Conservation (phyloP, 1,140 invertebrate genomes). For the Halotydeus destructor region DNA sequence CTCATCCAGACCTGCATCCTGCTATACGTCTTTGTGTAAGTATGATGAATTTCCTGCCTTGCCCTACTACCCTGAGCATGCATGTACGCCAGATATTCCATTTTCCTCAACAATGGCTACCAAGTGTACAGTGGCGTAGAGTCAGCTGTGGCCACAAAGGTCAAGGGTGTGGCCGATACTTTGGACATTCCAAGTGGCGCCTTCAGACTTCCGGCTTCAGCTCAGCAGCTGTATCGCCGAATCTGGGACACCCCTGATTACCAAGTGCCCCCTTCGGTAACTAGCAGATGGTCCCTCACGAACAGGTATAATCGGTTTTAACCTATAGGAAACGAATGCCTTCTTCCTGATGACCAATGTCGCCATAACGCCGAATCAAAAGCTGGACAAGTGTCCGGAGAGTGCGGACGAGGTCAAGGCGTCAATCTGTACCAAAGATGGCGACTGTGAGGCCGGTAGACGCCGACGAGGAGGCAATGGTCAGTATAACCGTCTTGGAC, state of each 20-base stretch:
- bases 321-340: too few species aligned
- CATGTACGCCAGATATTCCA: conserved; percentile 27
- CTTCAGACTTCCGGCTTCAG: conserved; percentile 1
- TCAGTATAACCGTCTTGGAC: too few species aligned
- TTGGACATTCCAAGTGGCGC: conserved; percentile 19
- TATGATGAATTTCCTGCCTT: conserved; percentile 2
- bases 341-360: conserved; percentile 35
- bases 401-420: too few species aligned
- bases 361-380: conserved; percentile 30
- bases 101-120: conserved; percentile 32
- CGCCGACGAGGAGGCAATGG: too few species aligned
- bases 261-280: conserved; percentile 30
- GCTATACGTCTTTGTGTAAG: conserved; percentile 30
- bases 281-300: too few species aligned
- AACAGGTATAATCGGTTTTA: too few species aligned
- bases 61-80: too few species aligned
- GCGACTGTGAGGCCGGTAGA: too few species aligned
- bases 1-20: conserved; percentile 29
- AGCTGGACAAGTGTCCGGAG: conserved; percentile 26
- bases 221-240: not conserved
- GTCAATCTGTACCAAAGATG: too few species aligned
- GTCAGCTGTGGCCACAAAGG: conserved; percentile 30
- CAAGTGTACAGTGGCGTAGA: conserved; percentile 28
- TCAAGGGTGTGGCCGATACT: conserved; percentile 30
- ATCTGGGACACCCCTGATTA: conserved; percentile 21